Conservation (phyloP, 1,140 invertebrate genomes). For the Drosophila sucinea region DNA sequence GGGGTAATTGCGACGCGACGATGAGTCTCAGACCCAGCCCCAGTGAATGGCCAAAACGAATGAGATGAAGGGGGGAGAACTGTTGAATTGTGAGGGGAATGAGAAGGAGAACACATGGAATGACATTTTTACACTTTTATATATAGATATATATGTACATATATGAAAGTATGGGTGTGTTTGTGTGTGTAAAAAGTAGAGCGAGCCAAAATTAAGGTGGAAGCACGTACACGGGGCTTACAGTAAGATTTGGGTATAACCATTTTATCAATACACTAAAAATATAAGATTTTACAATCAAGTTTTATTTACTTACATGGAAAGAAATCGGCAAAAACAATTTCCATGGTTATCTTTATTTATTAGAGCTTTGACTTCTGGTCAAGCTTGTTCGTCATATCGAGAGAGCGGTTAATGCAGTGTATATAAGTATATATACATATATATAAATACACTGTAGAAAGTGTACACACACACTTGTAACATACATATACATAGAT, state of each 20-base stretch:
- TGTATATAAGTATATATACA: neutral
- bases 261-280: neutral
- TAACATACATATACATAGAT: neutral
- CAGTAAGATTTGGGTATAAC: slow-evolving; percentile 2
- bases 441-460: neutral
- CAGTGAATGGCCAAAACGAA: slow-evolving; percentile 22
- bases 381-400: neutral
- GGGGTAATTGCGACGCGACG: slow-evolving; percentile 59
- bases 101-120: slow-evolving; percentile 45
- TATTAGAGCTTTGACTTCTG: neutral
- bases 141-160: slow-evolving; percentile 23
- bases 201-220: slow-evolving; percentile 62
- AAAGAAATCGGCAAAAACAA: neutral
- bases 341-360: too few relatives aligned
- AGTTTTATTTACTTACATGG: neutral
- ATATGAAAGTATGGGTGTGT: slow-evolving; percentile 5
- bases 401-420: neutral
- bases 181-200: neutral
- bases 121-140: slow-evolving; percentile 50
- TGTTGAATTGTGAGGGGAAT: slow-evolving; percentile 18
- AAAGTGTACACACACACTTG: neutral
- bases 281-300: neutral
- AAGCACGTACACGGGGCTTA: slow-evolving; percentile 58
- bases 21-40: slow-evolving; percentile 31
- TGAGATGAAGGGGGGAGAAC: slow-evolving; percentile 9